Evolutionary conservation across 2,888 invertebrate genomes (phyloP), one percentile per base, ranked within the genome.

Genomic region (Caenorhabditis panamensis): DNA sequence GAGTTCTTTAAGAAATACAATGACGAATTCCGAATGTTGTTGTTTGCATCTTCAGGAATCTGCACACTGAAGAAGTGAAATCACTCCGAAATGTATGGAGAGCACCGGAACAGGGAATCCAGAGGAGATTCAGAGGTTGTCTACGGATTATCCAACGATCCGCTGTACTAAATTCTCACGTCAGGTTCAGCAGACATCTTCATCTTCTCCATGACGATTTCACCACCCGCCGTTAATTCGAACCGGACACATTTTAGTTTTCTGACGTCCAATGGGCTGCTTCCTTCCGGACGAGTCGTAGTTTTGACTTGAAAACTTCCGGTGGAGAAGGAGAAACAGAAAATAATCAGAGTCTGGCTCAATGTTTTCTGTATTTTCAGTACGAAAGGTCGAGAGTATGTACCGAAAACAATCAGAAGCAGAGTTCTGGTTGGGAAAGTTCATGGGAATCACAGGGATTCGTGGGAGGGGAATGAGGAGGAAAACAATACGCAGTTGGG

Each of bases 251-350:
- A 47, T 18, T n/a, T 5, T 3, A n/a, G 1, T 9, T 47, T 18
- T 47, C 18, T 47, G 47, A 47, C 47, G 47, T 47, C 47, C 18
- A 18, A 18, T 47, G n/a, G 47, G 47, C 47, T 11, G 18, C 2
- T 31, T n/a, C 2, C 18, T 2, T 47, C 47, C 20, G 20, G n/a
- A 3, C 18, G 47, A 47, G 4, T 47, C 47, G 20, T 18, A 18
- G n/a, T 20, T 47, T 47, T 47, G 20, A 20, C n/a, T 47, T 20
- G 47, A 47, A 47, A 47, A 47, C 47, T 47, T 47, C 47, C 47
- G 47, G 47, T 47, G 18, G 8, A n/a, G n/a, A n/a, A n/a, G n/a
- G n/a, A n/a, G 47, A 31, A 31, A 31, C 18, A 18, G 47, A 47
- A 47, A 47, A 20, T 47, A 47, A 47, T 47, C 47, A 47, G 18